phyloP scores from a whole-genome alignment of 2,888 invertebrate genomes.

The Cryptocephalus moraei region DNA sequence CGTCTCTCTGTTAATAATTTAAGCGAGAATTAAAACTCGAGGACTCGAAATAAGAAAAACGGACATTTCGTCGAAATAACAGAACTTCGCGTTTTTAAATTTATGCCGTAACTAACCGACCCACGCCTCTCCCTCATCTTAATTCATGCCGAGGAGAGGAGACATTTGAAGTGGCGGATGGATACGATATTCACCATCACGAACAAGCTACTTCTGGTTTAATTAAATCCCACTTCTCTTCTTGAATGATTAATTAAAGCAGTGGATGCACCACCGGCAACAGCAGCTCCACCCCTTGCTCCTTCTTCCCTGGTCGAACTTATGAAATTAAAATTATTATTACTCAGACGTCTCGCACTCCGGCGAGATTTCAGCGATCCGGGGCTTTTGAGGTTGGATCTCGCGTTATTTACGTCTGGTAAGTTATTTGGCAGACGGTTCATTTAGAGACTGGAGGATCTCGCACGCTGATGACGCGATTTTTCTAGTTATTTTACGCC shows the following conservation, averaged over 20 bases:
- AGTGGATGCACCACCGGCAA: neutral
- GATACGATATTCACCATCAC: slow-evolving; percentile 32
- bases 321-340: slow-evolving; percentile 29
- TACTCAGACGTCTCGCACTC: no score
- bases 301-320: slow-evolving; percentile 23
- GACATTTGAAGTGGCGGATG: slow-evolving; percentile 21
- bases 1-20: no score
- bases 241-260: slow-evolving; percentile 34
- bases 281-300: slow-evolving; percentile 14
- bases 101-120: neutral
- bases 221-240: slow-evolving; percentile 33
- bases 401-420: no score
- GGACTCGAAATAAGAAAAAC: no score
- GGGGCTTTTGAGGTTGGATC: no score
- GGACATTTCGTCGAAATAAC: no score
- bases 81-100: neutral
- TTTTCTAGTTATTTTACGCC: no score
- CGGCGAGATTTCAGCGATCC: no score
- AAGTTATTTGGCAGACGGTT: no score
- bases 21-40: no score
- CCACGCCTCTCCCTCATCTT: neutral
- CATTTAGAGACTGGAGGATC: no score
- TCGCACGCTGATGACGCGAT: no score
- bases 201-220: slow-evolving; percentile 35
- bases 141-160: slow-evolving; percentile 11